phyloP scores from a whole-genome alignment of 1,140 invertebrate genomes.

The Coboldia fuscipes region DNA sequence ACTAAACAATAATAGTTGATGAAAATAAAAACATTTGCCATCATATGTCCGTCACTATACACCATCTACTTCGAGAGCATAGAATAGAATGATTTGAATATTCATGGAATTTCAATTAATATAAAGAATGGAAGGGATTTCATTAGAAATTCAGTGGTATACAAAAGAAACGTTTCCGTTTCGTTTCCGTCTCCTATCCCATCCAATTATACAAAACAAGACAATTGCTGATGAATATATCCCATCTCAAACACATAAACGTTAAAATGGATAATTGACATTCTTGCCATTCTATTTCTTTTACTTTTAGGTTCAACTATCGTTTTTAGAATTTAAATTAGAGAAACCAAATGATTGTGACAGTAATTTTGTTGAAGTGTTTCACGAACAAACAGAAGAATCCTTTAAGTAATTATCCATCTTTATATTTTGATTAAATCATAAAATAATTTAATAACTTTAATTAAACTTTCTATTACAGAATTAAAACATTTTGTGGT shows the following conservation, averaged over 20 bases:
- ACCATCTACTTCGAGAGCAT: too few relatives aligned
- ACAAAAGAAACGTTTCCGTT: not conserved
- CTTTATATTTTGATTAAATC: slow-evolving; percentile 1
- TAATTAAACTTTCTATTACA: slow-evolving; percentile 6
- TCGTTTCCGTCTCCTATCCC: not conserved
- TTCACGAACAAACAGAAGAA: slow-evolving; percentile 40
- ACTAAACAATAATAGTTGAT: too few relatives aligned
- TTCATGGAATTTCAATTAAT: too few relatives aligned
- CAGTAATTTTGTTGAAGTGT: slow-evolving; percentile 61
- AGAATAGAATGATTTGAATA: too few relatives aligned
- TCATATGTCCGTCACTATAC: too few relatives aligned
- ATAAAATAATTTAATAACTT: not conserved
- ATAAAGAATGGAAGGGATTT: too few relatives aligned
- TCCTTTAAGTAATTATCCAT: slow-evolving; percentile 21
- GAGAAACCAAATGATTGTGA: slow-evolving; percentile 62
- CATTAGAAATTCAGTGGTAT: too few relatives aligned
- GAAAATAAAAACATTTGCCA: too few relatives aligned
- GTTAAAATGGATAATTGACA: not conserved
- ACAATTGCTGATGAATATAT: not conserved
- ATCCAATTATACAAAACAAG: not conserved
- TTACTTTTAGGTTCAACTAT: slow-evolving; percentile 43
- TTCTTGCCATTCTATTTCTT: slow-evolving; percentile 4
- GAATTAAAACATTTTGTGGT: slow-evolving; percentile 51
- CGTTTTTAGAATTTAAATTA: slow-evolving; percentile 42
- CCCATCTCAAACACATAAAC: not conserved